Evolutionary conservation across 2,113 vertebrate genomes (phyloP).

Genomic region (Menura novaehollandiae): DNA sequence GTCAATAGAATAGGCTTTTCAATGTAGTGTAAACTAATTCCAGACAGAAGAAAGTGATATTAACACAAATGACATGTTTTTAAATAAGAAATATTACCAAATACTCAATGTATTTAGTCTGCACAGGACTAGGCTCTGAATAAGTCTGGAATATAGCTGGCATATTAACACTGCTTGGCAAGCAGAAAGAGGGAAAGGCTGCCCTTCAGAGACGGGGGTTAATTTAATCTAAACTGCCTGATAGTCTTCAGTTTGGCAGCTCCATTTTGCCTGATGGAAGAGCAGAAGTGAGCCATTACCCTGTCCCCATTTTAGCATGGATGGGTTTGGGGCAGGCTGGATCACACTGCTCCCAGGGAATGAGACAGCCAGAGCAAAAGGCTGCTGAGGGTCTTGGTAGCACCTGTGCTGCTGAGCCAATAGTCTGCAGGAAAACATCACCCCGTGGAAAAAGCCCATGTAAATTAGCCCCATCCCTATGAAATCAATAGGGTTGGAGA

Average conservation of each 20-base stretch:
- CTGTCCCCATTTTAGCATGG: neutral
- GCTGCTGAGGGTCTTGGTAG: neutral
- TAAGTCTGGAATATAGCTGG: neutral
- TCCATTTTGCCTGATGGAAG: neutral
- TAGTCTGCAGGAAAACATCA: neutral
- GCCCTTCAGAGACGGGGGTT: neutral
- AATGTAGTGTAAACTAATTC: constrained; percentile 29
- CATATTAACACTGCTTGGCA: neutral
- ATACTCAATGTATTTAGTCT: neutral
- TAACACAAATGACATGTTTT: constrained; percentile 18
- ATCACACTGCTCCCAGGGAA: neutral
- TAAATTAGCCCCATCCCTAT: neutral
- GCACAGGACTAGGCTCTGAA: neutral
- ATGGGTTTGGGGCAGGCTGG: neutral
- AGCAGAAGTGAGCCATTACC: neutral
- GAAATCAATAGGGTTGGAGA: neutral
- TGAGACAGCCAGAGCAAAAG: neutral
- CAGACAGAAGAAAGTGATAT: constrained; percentile 8
- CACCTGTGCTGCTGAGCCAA: neutral
- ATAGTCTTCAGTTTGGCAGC: neutral
- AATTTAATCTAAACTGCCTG: neutral
- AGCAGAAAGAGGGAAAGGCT: neutral
- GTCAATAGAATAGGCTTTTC: neutral
- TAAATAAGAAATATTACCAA: constrained; percentile 13
- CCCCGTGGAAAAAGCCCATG: fast-evolving